Conservation (phyloP, 2,113 vertebrate genomes). For the Semicossyphus pulcher region DNA sequence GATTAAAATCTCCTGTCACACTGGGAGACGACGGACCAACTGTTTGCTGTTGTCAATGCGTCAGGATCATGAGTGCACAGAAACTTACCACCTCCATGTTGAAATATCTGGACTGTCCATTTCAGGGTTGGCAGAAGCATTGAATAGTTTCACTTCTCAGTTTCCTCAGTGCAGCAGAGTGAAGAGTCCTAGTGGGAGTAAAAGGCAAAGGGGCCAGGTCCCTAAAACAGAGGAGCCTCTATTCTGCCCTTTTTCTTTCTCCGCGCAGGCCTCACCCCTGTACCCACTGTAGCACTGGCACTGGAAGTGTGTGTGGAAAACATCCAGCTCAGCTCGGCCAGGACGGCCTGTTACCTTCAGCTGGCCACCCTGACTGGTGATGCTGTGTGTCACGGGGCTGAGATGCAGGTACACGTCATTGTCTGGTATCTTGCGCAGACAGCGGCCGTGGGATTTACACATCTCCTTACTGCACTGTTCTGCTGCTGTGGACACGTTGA, state of each 20-base stretch:
- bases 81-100: background rate
- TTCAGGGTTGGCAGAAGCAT: constrained; percentile 22
- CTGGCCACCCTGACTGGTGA: constrained; percentile 57
- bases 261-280: constrained; percentile 78
- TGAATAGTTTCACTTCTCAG: constrained; percentile 31
- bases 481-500: constrained; percentile 89
- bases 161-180: constrained; percentile 72
- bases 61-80: background rate
- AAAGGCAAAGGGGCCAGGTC: constrained; percentile 66
- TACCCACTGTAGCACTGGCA: constrained; percentile 92
- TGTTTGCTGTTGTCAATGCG: background rate
- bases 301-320: constrained; percentile 81
- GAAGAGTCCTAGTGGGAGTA: constrained; percentile 76
- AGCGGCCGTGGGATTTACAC: constrained; percentile 89
- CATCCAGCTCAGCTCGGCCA: constrained; percentile 64
- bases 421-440: constrained; percentile 78
- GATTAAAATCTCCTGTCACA: background rate
- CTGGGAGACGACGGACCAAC: background rate
- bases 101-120: constrained; percentile 21
- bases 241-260: constrained; percentile 65
- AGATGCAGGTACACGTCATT: constrained; percentile 87
- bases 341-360: constrained; percentile 72
- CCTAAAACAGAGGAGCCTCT: constrained; percentile 63
- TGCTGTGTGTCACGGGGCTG: constrained; percentile 80
- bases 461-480: constrained; percentile 87